Evolutionary conservation across 2,113 vertebrate genomes (phyloP).

Genomic region (Notarius lentiginosus): DNA sequence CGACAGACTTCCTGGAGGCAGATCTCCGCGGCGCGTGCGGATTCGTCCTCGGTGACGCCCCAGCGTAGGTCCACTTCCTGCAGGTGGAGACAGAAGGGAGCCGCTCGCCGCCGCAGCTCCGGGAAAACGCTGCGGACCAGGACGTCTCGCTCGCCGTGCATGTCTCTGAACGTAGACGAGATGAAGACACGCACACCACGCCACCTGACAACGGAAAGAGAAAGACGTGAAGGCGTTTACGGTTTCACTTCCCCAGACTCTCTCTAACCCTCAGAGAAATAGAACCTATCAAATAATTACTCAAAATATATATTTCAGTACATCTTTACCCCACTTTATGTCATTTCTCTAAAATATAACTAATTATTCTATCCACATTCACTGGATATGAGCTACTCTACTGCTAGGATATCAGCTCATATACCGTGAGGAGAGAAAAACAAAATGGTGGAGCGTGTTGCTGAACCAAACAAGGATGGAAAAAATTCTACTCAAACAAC

Average conservation of each 20-base stretch:
- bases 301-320: neutral
- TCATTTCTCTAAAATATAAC: neutral
- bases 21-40: slow-evolving; percentile 73
- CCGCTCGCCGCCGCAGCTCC: slow-evolving; percentile 75
- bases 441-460: too few species aligned
- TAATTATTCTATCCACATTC: too few species aligned
- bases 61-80: slow-evolving; percentile 87
- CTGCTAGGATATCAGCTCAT: too few species aligned
- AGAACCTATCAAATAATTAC: neutral
- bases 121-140: slow-evolving; percentile 80
- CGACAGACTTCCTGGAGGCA: slow-evolving; percentile 84
- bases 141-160: slow-evolving; percentile 84
- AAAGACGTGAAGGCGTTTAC: neutral
- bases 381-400: too few species aligned
- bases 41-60: slow-evolving; percentile 86
- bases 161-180: slow-evolving; percentile 90
- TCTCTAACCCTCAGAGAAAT: neutral
- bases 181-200: slow-evolving; percentile 79
- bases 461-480: too few species aligned
- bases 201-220: slow-evolving; percentile 71
- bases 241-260: neutral
- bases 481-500: too few species aligned
- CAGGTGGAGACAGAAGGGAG: slow-evolving; percentile 71
- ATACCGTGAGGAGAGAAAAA: too few species aligned
- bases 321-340: neutral